Conservation (phyloP, 23 tunicate genomes). For the Oikopleura vanhoeffeni region DNA sequence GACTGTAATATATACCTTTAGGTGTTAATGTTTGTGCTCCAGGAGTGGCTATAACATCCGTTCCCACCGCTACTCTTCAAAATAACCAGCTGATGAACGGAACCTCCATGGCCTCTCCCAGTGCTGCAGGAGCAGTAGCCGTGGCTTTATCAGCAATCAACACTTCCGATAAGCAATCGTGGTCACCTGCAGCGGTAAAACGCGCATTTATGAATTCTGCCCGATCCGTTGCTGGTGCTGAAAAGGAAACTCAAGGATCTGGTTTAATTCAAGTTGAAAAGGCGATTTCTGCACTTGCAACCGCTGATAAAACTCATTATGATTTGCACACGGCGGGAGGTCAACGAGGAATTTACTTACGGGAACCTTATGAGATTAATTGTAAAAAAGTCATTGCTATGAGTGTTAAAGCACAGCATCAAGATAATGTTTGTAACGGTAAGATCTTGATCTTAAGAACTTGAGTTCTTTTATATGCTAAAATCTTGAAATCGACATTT, state of each 20-base stretch:
- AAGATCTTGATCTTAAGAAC: no score
- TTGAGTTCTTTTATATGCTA: no score
- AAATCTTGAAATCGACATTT: no score
- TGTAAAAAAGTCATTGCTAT: not conserved
- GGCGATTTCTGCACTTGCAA: not conserved
- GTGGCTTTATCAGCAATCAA: slow-evolving; percentile 24
- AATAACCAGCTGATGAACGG: slow-evolving; percentile 84
- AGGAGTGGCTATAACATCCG: slow-evolving; percentile 95
- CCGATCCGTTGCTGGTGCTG: not conserved
- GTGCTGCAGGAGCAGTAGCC: slow-evolving; percentile 86
- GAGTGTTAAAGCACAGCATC: not conserved
- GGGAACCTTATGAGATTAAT: not conserved
- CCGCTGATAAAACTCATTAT: not conserved
- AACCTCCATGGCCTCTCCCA: slow-evolving; percentile 90
- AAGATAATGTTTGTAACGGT: not conserved
- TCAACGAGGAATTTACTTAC: not conserved
- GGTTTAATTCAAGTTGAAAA: not conserved
- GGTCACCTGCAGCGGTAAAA: not conserved
- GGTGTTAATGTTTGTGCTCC: slow-evolving; percentile 83
- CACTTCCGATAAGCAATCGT: not conserved
- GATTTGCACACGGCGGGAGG: not conserved
- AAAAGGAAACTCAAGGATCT: not conserved
- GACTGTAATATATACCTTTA: no score
- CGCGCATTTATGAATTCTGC: not conserved
- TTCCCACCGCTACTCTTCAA: slow-evolving; percentile 84